phyloP scores from a whole-genome alignment of 2,888 invertebrate genomes.

The Coelopa pilipes region DNA sequence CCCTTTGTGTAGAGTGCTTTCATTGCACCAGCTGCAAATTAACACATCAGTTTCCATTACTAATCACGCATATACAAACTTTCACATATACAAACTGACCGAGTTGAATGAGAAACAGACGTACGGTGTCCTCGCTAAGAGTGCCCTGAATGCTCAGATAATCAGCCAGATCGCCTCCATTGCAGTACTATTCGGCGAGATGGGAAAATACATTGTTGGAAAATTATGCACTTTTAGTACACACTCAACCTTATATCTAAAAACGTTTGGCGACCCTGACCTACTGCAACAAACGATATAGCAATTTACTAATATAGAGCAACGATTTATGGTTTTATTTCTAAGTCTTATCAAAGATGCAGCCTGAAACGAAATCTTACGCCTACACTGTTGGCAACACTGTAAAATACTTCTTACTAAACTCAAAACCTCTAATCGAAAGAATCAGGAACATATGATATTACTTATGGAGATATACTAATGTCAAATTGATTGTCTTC shows the following conservation, averaged over 20 bases:
- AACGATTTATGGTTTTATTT: not conserved
- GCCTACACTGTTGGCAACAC: too few species aligned
- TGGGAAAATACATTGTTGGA: not conserved
- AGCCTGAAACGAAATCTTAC: too few species aligned
- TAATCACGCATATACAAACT: not conserved
- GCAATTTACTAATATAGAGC: conserved; percentile 2
- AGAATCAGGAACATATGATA: too few species aligned
- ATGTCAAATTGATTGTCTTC: too few species aligned
- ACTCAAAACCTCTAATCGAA: too few species aligned
- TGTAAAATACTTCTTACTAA: too few species aligned
- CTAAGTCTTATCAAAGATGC: too few species aligned
- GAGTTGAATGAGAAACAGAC: conserved; percentile 93
- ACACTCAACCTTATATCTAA: too few species aligned
- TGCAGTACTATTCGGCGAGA: conserved; percentile 84
- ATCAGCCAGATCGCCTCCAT: conserved; percentile 98
- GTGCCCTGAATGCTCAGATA: conserved; percentile 94
- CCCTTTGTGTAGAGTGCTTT: conserved; percentile 96
- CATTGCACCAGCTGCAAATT: conserved; percentile 90
- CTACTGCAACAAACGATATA: not conserved
- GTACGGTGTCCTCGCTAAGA: conserved; percentile 96
- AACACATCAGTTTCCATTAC: conserved; percentile 9
- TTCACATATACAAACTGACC: conserved; percentile 69
- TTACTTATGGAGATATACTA: too few species aligned
- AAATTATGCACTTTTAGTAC: not conserved
- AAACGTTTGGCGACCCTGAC: not conserved